These are phyloP conservation scores for Dorcus parallelipipedus DNA, from an alignment of 2,888 invertebrate genomes.

Conservation along the genomic window DNA sequence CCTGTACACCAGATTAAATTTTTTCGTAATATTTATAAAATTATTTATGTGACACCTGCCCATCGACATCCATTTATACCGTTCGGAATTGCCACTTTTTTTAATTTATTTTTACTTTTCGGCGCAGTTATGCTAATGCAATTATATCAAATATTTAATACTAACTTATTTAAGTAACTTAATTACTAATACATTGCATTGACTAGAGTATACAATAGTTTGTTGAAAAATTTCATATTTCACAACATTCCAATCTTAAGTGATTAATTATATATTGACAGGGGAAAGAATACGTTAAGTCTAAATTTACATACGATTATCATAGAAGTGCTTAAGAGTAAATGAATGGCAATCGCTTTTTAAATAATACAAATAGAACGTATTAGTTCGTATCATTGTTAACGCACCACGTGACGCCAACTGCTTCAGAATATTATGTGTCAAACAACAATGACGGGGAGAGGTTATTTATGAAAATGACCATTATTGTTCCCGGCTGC, in stretches of 20 bases:
- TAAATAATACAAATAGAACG: slow-evolving; percentile 17
- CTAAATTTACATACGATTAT: slow-evolving; percentile 11
- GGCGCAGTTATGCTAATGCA: too few relatives aligned
- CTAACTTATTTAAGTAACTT: too few relatives aligned
- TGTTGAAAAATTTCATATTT: too few relatives aligned
- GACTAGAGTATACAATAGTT: too few relatives aligned
- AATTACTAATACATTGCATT: too few relatives aligned
- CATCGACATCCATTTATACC: too few relatives aligned
- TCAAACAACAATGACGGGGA: slow-evolving; percentile 26
- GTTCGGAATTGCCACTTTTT: too few relatives aligned
- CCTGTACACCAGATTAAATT: slow-evolving; percentile 12
- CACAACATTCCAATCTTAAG: too few relatives aligned
- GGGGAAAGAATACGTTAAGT: slow-evolving; percentile 2
- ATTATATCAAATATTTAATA: too few relatives aligned
- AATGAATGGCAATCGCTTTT: slow-evolving; percentile 17
- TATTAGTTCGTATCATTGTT: slow-evolving; percentile 18
- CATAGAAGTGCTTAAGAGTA: slow-evolving; percentile 15
- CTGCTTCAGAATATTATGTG: slow-evolving; percentile 22
- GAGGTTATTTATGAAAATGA: slow-evolving; percentile 27
- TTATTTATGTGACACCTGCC: slow-evolving; percentile 1
- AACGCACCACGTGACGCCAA: slow-evolving; percentile 21
- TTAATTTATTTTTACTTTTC: too few relatives aligned
- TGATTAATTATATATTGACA: slow-evolving; percentile 14
- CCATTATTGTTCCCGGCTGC: slow-evolving; percentile 21
- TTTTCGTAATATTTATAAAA: slow-evolving; percentile 10